Evolutionary conservation across 2,888 invertebrate genomes (phyloP), one percentile per base, ranked within the genome.

Genomic region (Marronus borbonicus): DNA sequence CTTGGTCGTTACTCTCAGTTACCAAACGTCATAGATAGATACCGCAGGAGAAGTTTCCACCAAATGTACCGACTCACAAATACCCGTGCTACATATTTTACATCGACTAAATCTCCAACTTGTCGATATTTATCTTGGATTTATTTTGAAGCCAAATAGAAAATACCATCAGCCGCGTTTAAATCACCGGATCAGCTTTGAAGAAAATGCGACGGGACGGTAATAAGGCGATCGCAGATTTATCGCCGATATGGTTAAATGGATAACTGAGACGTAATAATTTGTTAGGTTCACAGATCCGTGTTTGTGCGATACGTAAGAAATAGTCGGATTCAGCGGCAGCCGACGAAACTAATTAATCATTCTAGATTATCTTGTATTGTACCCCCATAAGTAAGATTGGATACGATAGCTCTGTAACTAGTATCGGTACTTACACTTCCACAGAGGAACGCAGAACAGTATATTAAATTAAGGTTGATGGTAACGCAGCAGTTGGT

Each of bases 221-320:
- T 74, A 74, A 74, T 74, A 74, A 74, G 60, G 72, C 72, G 44
- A 74, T 74, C 60, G 72, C 44, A 74, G 72, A 74, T 74, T 74
- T 74, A 74, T 74, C 60, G 60, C 62, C 44, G 72, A 74, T 74
- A 74, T 74, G 44, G 60, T 60, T 74, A 60, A 60, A 44, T 60
- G 60, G 60, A 74, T 74, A 60, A 60, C 60, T 39, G 20, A 39
- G 39, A 44, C 44, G 44, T 60, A 74, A 60, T 60, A 74, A 74
- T 62, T 60, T 74, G 72, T 74, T 62, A 74, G 44, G 49, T 24
- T 14, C 17, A 14, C 24, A 49, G 24, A 50, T 50, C 50, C 24
- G 50, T 68, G 12, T 50, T 68, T 50, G 24, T 20, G 1, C 24
- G 2, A 28, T 20, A 58, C 28, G 24, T 68, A 68, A 68, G 50